Evolutionary conservation across 2,888 invertebrate genomes (phyloP).

Genomic region (Luperina nickerlii): DNA sequence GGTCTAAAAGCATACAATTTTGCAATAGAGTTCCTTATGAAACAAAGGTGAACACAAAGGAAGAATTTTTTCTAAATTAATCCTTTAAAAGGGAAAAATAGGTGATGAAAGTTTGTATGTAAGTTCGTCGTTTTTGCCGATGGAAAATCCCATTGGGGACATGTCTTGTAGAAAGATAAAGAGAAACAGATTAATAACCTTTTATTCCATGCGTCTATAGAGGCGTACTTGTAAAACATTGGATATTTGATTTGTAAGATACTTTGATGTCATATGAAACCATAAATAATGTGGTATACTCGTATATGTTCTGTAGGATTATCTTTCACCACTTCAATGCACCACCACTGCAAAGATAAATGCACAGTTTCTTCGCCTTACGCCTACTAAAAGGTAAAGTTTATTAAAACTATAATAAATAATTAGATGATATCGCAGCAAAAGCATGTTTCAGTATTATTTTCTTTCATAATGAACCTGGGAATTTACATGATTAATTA

Average conservation of each 20-base stretch:
- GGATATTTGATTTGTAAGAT: background rate
- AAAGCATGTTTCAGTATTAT: slow-evolving; percentile 13
- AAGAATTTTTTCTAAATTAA: background rate
- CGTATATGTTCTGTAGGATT: background rate
- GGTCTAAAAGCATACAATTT: background rate
- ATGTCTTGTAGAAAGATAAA: background rate
- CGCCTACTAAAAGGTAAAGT: background rate
- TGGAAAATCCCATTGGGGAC: background rate
- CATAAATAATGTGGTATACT: background rate
- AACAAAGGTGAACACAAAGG: background rate
- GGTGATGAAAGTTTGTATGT: background rate
- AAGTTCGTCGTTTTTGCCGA: too few relatives aligned
- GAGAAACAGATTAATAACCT: background rate
- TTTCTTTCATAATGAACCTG: background rate
- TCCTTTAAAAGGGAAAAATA: background rate
- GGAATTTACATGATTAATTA: background rate
- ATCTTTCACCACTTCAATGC: background rate
- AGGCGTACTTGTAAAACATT: background rate
- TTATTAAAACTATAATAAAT: too few relatives aligned
- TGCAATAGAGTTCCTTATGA: background rate
- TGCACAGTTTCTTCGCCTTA: background rate
- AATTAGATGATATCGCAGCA: background rate
- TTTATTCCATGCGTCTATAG: background rate
- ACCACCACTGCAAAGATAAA: background rate
- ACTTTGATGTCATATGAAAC: background rate